Evolutionary conservation across 2,113 vertebrate genomes (phyloP), one percentile per base, ranked within the genome.

Genomic region (Tiliqua scincoides): DNA sequence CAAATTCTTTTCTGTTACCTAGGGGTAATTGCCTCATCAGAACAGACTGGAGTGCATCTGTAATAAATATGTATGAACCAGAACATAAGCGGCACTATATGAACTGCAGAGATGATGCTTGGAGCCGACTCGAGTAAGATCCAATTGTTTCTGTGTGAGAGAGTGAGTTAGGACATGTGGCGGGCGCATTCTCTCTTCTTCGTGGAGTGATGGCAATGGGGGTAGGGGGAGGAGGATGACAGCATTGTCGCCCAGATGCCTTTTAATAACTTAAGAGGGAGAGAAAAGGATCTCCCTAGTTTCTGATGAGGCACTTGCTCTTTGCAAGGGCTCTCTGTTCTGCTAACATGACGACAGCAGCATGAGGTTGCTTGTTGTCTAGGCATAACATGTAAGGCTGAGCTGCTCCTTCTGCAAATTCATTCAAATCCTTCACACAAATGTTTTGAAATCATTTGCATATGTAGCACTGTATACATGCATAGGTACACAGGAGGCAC

Each of bases 11-110:
- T 15, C 62, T 78, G 14, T 57, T 85, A 78, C 48, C 52, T 78
- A 15, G 52, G 75, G 63, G 48, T 57, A 79, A 79, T 59, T 78
- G 75, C 63, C 52, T 63, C 54, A 62, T 63, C n/a, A 35, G 25
- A 73, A 71, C 32, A 86, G 54, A 73, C 68, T 48, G 65, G 52
- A 76, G 65, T 73, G 68, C n/a, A 63, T 57, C 67, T 62, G 40
- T 63, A 80, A 72, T 72, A 62, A 83, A 75, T 76, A 48, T 77
- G 63, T 61, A 82, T 83, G 35, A 61, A 23, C 30, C 32, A 70
- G 67, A 79, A 48, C 37, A 52, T 77, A 70, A 70, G 54, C 54
- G 20, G 54, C 21, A 17, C 52, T 35, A 23, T 52, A 61, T 61
- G 80, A 80, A 73, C 61, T 23, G 61, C 40, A 63, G 8, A 21